Evolutionary conservation across 1,140 invertebrate genomes (phyloP), one percentile per base, ranked within the genome.

Genomic region (Trialeurodes vaporariorum): DNA sequence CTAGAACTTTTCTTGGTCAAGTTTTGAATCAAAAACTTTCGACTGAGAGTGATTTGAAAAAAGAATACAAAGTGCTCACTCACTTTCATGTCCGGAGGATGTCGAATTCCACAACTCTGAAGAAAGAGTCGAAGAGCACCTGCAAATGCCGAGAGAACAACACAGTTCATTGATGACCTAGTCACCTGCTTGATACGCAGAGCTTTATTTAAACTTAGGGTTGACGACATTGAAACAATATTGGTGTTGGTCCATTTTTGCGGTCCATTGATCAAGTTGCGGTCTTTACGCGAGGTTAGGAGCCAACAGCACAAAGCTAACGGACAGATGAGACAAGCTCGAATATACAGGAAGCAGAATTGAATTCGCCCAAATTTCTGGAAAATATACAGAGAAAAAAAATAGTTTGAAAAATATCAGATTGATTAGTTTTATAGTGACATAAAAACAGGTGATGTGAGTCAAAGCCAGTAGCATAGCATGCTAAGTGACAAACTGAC

Each of bases 131-230:
- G 70, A 26, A 84, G 67, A 61, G 79, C 79, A 21, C 83, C 84
- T 1, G 82, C 77, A 2, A 81, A 70, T 0, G 82, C 81, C 0
- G 82, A 79, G 62, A 85, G 71, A 21, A 85, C 75, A 1, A 84
- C 80, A 71, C 84, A 83, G 72, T 82, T 83, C 25, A 84, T 73
- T 13, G 81, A 80, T 64, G 80, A 82, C 34, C 83, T 69, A 13
- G 82, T 83, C 0, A 82, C 78, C 74, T 78, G 72, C 66, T 75
- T 76, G 61, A 78, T 71, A 61, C 77, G 65, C 27, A 73, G 69
- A 26, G 78, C 74, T 70, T 78, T 75, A 17, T 76, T 70, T n/a
- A 81, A 22, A 72, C 34, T 49, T 49, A 49, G 17, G 5, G 17
- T 49, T 49, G 34, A 49, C 5, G 34, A 49, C 34, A 49, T 49